Percentiles rank a stretch among this genome's conserved stretches.
Conservation (phyloP, 2,888 invertebrate species). For the Harmothoe impar region DNA sequence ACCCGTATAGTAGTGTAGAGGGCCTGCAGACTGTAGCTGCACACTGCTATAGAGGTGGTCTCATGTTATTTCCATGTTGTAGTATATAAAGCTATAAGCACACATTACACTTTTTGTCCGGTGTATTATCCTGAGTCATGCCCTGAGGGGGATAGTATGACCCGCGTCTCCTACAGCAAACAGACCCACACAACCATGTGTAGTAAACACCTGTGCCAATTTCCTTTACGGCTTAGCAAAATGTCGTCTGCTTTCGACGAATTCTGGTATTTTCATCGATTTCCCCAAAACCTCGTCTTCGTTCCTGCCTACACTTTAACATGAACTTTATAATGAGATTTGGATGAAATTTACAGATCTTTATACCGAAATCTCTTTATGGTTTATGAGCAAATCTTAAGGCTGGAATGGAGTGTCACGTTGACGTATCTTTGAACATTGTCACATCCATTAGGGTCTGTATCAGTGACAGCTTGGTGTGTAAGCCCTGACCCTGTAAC, state of each 20-base stretch:
- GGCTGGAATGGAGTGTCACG: too few relatives aligned
- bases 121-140: background rate
- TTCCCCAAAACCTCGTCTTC: too few relatives aligned
- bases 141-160: background rate
- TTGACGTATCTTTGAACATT: too few relatives aligned
- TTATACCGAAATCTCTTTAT: too few relatives aligned
- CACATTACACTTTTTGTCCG: background rate
- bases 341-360: too few relatives aligned
- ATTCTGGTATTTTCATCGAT: background rate
- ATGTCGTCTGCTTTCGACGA: background rate
- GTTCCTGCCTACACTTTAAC: too few relatives aligned
- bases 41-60: background rate
- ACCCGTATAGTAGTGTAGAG: background rate
- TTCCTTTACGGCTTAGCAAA: background rate
- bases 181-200: background rate
- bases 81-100: background rate
- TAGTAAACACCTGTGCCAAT: background rate
- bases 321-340: too few relatives aligned
- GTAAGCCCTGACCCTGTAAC: background rate
- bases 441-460: too few relatives aligned
- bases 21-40: background rate
- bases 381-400: too few relatives aligned
- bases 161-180: constrained; percentile 11
- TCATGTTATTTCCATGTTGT: constrained; percentile 14
- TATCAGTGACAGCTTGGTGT: too few relatives aligned